A percentile compares a stretch with the other conserved stretches of the same genome.
phyloP scores from a whole-genome alignment of 2,888 invertebrate species.

The Plemyria rubiginata region DNA sequence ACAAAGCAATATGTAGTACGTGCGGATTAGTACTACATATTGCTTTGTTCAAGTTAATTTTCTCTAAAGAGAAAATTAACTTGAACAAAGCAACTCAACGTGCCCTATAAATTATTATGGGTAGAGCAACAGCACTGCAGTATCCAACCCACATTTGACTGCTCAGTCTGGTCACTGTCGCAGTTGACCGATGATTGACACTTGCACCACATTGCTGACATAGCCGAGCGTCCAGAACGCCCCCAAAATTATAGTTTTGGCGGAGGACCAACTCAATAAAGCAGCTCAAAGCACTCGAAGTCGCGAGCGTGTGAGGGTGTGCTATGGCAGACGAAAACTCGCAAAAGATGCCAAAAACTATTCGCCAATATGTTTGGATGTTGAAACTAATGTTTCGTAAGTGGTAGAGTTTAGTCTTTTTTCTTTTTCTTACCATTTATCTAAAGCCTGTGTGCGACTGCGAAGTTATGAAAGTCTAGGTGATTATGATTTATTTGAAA shows the following conservation, averaged over 20 bases:
- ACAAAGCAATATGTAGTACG: too few relatives aligned
- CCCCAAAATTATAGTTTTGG: slow-evolving; percentile 67
- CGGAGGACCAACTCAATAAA: slow-evolving; percentile 59
- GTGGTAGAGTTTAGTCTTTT: neutral
- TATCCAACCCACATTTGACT: neutral
- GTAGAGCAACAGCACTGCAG: slow-evolving; percentile 1
- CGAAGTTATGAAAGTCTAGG: neutral
- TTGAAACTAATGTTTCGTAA: slow-evolving; percentile 8
- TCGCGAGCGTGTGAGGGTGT: slow-evolving; percentile 35
- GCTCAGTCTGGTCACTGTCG: slow-evolving; percentile 14
- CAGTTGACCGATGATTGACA: slow-evolving; percentile 55
- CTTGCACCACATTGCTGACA: slow-evolving; percentile 42
- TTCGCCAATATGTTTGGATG: slow-evolving; percentile 7
- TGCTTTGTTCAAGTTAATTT: too few relatives aligned
- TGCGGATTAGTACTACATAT: too few relatives aligned
- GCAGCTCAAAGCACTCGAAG: slow-evolving; percentile 38
- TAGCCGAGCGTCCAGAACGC: slow-evolving; percentile 48
- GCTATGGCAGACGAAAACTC: slow-evolving; percentile 30
- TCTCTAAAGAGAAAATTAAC: too few relatives aligned
- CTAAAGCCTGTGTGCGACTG: neutral
- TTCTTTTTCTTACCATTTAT: neutral
- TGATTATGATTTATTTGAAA: neutral
- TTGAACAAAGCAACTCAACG: neutral
- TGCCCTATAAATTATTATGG: neutral
- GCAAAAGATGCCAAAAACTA: slow-evolving; percentile 36